Evolutionary conservation across 2,888 invertebrate species (phyloP).

Genomic region (Limnephilus auricula): DNA sequence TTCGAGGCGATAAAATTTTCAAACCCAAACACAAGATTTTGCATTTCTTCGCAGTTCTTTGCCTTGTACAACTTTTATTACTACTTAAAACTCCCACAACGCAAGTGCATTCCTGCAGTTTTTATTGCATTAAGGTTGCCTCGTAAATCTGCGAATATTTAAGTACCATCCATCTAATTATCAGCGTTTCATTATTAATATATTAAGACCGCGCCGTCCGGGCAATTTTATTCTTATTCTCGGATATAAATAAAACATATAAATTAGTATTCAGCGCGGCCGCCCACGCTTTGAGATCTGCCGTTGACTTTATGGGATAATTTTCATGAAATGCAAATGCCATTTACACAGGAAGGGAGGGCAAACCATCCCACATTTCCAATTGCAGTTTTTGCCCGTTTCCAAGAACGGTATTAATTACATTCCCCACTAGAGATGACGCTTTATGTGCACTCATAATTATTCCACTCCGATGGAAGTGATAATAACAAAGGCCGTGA

Average conservation of each 20-base stretch:
- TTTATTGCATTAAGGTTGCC: neutral
- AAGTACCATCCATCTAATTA: neutral
- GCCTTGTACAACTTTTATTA: neutral
- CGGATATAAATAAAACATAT: neutral
- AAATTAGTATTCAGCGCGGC: slow-evolving; percentile 19
- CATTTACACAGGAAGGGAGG: slow-evolving; percentile 46
- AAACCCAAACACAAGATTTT: too few species aligned
- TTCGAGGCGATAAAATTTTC: neutral
- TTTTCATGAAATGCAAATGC: slow-evolving; percentile 52
- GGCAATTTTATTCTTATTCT: neutral
- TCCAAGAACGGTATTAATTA: slow-evolving; percentile 29
- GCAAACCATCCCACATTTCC: slow-evolving; percentile 7
- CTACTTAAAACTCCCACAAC: neutral
- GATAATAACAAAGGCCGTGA: neutral
- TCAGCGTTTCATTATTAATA: neutral
- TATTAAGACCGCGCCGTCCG: neutral
- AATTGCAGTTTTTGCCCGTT: slow-evolving; percentile 43
- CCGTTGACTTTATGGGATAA: slow-evolving; percentile 42
- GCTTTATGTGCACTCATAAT: slow-evolving; percentile 35
- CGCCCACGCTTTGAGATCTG: slow-evolving; percentile 8
- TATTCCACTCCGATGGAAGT: neutral
- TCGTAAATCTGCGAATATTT: neutral
- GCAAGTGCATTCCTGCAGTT: neutral
- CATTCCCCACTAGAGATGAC: neutral
- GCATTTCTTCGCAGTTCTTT: too few species aligned